Base-by-base conservation (phyloP, 2,797 vertebrate species). In the Cyclura pinguis region DNA sequence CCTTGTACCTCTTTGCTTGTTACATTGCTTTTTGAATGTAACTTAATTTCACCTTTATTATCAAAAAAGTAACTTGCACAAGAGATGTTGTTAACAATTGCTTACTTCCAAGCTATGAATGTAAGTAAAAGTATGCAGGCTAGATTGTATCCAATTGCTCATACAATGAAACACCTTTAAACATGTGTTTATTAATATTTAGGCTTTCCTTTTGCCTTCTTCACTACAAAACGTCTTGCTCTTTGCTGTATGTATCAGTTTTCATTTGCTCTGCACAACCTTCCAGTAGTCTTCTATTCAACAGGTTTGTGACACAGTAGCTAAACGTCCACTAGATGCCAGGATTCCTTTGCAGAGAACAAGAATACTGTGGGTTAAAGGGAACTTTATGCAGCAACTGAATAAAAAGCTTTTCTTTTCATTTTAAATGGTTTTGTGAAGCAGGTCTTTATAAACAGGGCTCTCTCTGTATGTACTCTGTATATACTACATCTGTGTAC, bases 261-360 rank as follows among this genome's bases (percentile, higher is more conserved):
- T 64, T 29, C 55, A 47, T 76, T 29, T 74, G 24, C 18, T 38
- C 55, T 76, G 42, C 32, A 10, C 13, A 50, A 8, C 27, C 7
- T 77, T 67, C n/a, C 67, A 73, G 32, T 47, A 29, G 52, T 55
- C 35, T 8, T 27, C 27, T 77, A 14, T 82, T 82, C 32, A 35
- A 27, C 16, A 12, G 32, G n/a, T 57, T 42, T 42, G 64, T 29
- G 83, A 74, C 95, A 95, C 86, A 96, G 86, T 50, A 95, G 80
- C 94, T 24, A 42, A 96, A 82, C 95, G 97, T 95, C 98, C 98
- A 98, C 97, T 98, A 98, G 98, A 97, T 98, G 98, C 96, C 98
- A 98, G 96, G 95, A 96, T 98, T 97, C 95, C 94, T 97, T 97
- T 97, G 94, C 94, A 73, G 93, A 97, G 95, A 50, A 1, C 57